These are phyloP conservation scores for Margaritifera margaritifera DNA, from an alignment of 2,888 invertebrate species.

Conservation along the genomic window DNA sequence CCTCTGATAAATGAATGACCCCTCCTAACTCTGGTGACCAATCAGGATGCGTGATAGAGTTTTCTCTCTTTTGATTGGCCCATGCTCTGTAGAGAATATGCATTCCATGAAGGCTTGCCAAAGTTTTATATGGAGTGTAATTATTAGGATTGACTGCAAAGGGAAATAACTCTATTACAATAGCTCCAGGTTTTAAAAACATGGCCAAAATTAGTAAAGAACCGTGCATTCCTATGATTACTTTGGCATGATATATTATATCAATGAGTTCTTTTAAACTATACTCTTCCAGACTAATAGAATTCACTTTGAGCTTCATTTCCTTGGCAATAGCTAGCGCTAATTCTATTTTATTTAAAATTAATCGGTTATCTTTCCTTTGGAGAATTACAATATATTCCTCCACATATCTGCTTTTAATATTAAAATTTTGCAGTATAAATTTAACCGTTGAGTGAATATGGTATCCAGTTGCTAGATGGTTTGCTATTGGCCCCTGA, in stretches of 20 bases:
- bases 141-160: conserved; percentile 73
- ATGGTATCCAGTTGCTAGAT: conserved; percentile 36
- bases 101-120: conserved; percentile 67
- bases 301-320: conserved; percentile 56
- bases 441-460: conserved; percentile 35
- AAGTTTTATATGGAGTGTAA: conserved; percentile 74
- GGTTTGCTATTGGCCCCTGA: too few species aligned
- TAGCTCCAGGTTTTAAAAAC: conserved; percentile 70
- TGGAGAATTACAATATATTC: conserved; percentile 64
- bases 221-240: conserved; percentile 74
- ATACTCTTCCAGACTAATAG: conserved; percentile 59
- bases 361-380: conserved; percentile 72
- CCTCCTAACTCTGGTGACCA: conserved; percentile 71
- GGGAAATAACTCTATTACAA: conserved; percentile 75
- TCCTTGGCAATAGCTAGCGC: conserved; percentile 55
- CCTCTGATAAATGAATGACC: conserved; percentile 67
- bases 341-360: conserved; percentile 74
- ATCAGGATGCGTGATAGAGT: conserved; percentile 71
- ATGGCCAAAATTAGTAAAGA: conserved; percentile 73
- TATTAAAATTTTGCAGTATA: conserved; percentile 33
- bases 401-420: not conserved
- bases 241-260: conserved; percentile 48
- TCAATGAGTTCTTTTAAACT: conserved; percentile 61
- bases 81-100: conserved; percentile 72
- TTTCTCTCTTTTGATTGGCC: conserved; percentile 68